These are phyloP conservation scores for Ellobius talpinus DNA, from an alignment of 2,113 vertebrate genomes.

Conservation along the genomic window DNA sequence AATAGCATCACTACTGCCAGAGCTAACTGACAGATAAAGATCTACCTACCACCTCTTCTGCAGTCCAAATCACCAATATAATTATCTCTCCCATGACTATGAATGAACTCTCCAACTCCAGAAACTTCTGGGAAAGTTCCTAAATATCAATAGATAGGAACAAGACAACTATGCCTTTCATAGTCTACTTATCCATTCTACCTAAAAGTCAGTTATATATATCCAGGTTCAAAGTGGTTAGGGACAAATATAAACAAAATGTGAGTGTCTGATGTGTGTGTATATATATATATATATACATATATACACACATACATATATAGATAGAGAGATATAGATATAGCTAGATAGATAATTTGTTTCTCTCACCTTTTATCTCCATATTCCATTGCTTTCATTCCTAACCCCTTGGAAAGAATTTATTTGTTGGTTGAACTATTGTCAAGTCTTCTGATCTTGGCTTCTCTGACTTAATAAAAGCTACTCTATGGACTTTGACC, in stretches of 20 bases:
- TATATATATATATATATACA: too few species aligned
- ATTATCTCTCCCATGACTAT: background rate
- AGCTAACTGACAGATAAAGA: background rate
- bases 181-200: background rate
- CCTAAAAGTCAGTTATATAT: background rate
- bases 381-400: background rate
- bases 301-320: too few species aligned
- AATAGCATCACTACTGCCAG: background rate
- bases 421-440: background rate
- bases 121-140: background rate
- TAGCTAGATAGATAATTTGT: background rate
- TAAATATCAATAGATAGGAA: background rate
- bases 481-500: background rate
- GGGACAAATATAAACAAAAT: conserved; percentile 39
- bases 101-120: background rate
- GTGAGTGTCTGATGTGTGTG: background rate
- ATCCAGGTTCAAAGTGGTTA: background rate
- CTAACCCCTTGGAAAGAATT: background rate
- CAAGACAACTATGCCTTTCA: background rate
- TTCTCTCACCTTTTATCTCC: background rate
- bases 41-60: background rate
- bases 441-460: conserved; percentile 19
- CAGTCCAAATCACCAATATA: background rate
- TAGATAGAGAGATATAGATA: too few species aligned
- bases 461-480: conserved; percentile 34